Base-by-base conservation (phyloP, 2,888 invertebrate genomes). In the Sussaba pulchella region DNA sequence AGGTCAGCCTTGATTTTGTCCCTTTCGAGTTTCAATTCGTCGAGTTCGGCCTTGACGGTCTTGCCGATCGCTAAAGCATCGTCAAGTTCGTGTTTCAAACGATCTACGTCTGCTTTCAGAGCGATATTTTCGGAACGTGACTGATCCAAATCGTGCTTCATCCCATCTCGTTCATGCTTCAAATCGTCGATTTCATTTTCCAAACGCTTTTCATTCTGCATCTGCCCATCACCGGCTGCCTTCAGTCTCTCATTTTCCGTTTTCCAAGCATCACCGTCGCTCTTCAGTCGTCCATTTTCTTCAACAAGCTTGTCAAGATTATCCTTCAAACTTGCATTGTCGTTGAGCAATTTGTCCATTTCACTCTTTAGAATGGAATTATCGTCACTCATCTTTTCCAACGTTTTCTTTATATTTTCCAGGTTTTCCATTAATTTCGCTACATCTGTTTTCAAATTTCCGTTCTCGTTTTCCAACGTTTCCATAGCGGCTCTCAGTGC, bases 151-250 rank as follows among this genome's bases (percentile, higher is more conserved):
- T 52, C 59, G 31, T 14, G 45, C 54, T 54, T 64, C 75, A 86
- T 69, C 31, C 73, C 63, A 10, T 75, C 66, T 50, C 63, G 73
- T 67, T 88, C 85, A 14, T 61, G 61, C 43, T 54, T 73, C 59
- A 84, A 54, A 52, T 82, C 79, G 17, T 82, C 76, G 10, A 84
- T 54, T 70, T 85, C 84, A 21, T 63, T 24, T 70, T 45, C 69
- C 24, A 78, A 19, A n/a, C 57, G 71, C 21, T 67, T 54, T n/a
- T 71, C 41, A 19, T 77, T 75, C 59, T 73, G 43, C 12, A 26
- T 57, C 2, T 64, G 59, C n/a, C 73, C 78, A n/a, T 81, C 78
- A 17, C 81, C 81, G 4, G 81, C 78, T 6, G 81, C 69, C 36
- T 21, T 63, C 5, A 84, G 63, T 31, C 59, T 80, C 21, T 87